Evolutionary conservation across 1,140 invertebrate genomes (phyloP).

Genomic region (Latrodectus geometricus): DNA sequence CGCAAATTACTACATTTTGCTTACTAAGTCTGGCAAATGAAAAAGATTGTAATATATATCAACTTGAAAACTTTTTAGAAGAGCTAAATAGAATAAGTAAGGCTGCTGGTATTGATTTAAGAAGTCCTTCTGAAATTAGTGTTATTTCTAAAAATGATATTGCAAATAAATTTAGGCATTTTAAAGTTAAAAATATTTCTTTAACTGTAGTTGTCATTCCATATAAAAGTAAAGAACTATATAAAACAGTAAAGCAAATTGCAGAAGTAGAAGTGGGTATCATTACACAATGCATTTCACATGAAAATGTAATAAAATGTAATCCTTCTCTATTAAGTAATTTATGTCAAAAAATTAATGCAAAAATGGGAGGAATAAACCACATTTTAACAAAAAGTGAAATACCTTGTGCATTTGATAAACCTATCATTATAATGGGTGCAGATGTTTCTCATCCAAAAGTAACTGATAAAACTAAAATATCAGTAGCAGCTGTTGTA

Average conservation of each 20-base stretch:
- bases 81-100: too few relatives aligned
- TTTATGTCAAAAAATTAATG: slow-evolving; percentile 86
- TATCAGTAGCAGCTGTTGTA: slow-evolving; percentile 84
- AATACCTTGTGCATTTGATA: slow-evolving; percentile 66
- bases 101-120: too few relatives aligned
- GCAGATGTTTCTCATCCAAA: slow-evolving; percentile 90
- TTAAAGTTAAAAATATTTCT: neutral
- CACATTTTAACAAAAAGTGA: slow-evolving; percentile 16
- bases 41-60: too few relatives aligned
- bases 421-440: slow-evolving; percentile 79
- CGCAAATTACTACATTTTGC: slow-evolving; percentile 65
- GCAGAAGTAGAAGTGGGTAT: slow-evolving; percentile 81
- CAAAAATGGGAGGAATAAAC: slow-evolving; percentile 87
- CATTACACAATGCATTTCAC: slow-evolving; percentile 85
- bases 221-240: slow-evolving; percentile 25
- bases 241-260: slow-evolving; percentile 77
- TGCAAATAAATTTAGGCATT: too few relatives aligned
- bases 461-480: slow-evolving; percentile 28
- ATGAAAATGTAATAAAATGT: slow-evolving; percentile 70
- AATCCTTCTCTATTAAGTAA: slow-evolving; percentile 75
- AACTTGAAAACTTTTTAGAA: too few relatives aligned
- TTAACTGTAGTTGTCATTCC: slow-evolving; percentile 45
- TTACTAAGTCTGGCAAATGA: slow-evolving; percentile 60
- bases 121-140: too few relatives aligned
- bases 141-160: too few relatives aligned